Conservation (phyloP, 2,113 vertebrate species). For the Capra hircus region DNA sequence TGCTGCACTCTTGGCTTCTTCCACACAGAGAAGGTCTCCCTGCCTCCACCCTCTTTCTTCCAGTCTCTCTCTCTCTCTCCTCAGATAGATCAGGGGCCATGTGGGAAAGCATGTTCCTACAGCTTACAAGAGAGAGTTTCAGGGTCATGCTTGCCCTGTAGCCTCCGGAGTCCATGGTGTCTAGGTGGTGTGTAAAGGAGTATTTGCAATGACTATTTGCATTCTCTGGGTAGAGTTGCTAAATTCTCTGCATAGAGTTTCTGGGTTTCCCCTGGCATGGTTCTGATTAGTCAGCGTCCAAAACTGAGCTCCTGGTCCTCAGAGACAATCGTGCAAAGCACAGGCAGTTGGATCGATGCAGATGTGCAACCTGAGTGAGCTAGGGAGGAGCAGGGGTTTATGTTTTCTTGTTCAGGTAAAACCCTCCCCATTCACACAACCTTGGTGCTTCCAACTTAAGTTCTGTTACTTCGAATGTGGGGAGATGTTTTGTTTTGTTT, state of each 20-base stretch:
- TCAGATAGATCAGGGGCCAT: slow-evolving; percentile 31
- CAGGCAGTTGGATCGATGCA: background rate
- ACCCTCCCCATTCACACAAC: background rate
- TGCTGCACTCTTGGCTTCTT: slow-evolving; percentile 39
- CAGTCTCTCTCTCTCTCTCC: background rate
- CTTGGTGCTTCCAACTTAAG: background rate
- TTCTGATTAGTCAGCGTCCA: background rate
- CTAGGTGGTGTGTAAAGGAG: background rate
- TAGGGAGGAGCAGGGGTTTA: background rate
- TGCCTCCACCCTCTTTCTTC: slow-evolving; percentile 43
- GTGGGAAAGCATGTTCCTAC: slow-evolving; percentile 40
- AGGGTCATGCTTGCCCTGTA: background rate
- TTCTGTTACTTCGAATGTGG: background rate
- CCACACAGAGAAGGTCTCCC: slow-evolving; percentile 11
- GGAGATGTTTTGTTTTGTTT: background rate
- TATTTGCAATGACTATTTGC: background rate
- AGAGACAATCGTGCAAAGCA: background rate
- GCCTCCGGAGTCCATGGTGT: background rate
- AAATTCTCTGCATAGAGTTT: background rate
- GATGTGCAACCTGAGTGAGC: background rate
- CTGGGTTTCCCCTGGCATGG: slow-evolving; percentile 37
- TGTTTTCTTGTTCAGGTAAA: background rate
- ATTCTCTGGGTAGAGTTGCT: background rate
- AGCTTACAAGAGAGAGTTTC: background rate
- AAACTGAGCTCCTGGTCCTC: background rate